Evolutionary conservation across 2,888 invertebrate species (phyloP).

Genomic region (Amblyjoppa proteus): DNA sequence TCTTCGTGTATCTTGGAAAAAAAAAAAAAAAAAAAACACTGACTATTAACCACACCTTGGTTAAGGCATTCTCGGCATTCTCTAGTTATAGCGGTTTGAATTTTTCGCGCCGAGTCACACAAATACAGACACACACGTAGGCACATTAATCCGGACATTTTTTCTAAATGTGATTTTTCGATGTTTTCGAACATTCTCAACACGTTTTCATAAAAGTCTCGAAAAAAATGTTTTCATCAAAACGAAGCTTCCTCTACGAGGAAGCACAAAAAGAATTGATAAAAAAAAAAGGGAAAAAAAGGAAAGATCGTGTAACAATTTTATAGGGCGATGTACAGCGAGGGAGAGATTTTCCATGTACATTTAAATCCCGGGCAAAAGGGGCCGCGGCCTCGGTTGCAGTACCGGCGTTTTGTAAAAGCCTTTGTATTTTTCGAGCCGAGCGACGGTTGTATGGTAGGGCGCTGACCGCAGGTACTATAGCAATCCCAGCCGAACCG

Average conservation of each 20-base stretch:
- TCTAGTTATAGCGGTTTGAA: too few relatives aligned
- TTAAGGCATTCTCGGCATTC: too few relatives aligned
- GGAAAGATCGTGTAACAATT: background rate
- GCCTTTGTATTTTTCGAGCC: conserved; percentile 57
- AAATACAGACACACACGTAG: too few relatives aligned
- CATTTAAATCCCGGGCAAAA: conserved; percentile 32
- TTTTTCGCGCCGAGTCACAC: too few relatives aligned
- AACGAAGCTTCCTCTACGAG: background rate
- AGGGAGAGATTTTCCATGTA: background rate
- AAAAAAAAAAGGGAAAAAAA: background rate
- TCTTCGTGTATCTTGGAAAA: too few relatives aligned
- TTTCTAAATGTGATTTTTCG: too few relatives aligned
- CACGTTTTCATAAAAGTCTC: too few relatives aligned
- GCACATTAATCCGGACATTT: too few relatives aligned
- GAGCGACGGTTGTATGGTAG: conserved; percentile 36
- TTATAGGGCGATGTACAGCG: background rate
- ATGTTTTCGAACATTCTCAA: too few relatives aligned
- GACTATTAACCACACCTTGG: background rate
- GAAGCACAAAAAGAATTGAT: background rate
- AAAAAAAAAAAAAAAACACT: too few relatives aligned
- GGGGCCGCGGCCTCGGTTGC: conserved; percentile 40
- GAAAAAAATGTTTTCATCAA: too few relatives aligned
- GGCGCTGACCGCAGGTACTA: conserved; percentile 72
- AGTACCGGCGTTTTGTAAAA: conserved; percentile 43
- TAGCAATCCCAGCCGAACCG: conserved; percentile 71